Conservation (phyloP, 2,888 invertebrate species). For the Hyalella azteca region DNA sequence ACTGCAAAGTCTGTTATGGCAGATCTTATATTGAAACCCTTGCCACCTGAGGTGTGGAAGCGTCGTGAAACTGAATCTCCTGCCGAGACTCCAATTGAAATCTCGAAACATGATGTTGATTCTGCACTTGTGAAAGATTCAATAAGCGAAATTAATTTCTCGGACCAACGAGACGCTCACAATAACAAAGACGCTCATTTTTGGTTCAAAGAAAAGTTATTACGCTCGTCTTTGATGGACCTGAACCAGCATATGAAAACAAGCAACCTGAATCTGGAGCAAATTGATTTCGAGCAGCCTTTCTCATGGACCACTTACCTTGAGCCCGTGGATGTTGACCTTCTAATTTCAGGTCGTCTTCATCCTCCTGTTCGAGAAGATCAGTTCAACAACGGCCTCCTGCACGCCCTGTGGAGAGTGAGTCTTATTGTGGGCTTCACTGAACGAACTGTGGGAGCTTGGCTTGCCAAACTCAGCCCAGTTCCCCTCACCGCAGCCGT, state of each 20-base stretch:
- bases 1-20: not conserved
- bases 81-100: not conserved
- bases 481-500: conserved; percentile 31
- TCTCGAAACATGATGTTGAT: not conserved
- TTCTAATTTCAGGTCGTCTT: conserved; percentile 37
- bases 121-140: not conserved
- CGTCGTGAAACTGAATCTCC: not conserved
- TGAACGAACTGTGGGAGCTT: conserved; percentile 35
- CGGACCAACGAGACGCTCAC: not conserved
- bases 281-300: not conserved
- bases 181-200: not conserved
- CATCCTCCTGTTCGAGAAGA: not conserved
- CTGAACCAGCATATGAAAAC: not conserved
- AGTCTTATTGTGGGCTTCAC: conserved; percentile 38
- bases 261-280: not conserved
- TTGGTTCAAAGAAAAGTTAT: not conserved
- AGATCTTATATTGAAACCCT: not conserved
- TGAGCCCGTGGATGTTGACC: conserved; percentile 39
- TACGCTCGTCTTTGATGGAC: not conserved
- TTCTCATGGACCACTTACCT: conserved; percentile 43
- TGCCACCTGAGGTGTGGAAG: not conserved
- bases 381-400: conserved; percentile 44
- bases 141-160: not conserved
- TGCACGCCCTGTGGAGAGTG: conserved; percentile 46
- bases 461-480: conserved; percentile 48